These are phyloP conservation scores for Lophura nycthemera DNA, from an alignment of 2,113 vertebrate species.

Conservation along the genomic window DNA sequence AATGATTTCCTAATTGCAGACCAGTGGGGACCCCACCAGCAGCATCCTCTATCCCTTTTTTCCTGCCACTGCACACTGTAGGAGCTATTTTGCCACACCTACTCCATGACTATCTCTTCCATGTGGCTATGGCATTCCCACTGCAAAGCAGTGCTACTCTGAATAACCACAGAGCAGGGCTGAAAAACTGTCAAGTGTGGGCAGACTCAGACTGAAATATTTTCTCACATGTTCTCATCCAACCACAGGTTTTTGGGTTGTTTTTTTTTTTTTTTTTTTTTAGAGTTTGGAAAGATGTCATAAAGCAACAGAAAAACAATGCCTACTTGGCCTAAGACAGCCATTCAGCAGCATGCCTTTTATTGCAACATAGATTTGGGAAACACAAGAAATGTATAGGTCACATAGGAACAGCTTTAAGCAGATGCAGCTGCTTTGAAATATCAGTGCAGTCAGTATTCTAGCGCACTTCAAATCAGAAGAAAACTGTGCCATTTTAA, in stretches of 20 bases:
- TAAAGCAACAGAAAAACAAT: slow-evolving; percentile 19
- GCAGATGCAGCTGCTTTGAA: neutral
- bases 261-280: neutral
- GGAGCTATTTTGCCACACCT: neutral
- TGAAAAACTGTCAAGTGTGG: neutral
- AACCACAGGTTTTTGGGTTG: neutral
- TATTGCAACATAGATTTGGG: neutral
- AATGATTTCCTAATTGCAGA: neutral
- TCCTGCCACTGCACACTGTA: neutral
- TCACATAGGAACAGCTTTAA: neutral
- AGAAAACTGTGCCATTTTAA: neutral
- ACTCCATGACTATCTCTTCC: neutral
- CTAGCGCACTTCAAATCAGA: neutral
- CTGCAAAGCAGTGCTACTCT: neutral
- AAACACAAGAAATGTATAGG: neutral
- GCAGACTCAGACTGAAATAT: slow-evolving; percentile 19
- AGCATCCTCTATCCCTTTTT: neutral
- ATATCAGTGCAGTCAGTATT: neutral
- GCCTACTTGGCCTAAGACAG: neutral
- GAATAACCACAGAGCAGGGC: neutral
- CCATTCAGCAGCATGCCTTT: neutral
- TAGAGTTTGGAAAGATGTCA: neutral
- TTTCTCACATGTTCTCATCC: neutral
- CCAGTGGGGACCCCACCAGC: neutral
- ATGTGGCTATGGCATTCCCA: neutral